These are phyloP conservation scores for Nanorana parkeri DNA, from an alignment of 2,113 vertebrate genomes.

Conservation along the genomic window DNA sequence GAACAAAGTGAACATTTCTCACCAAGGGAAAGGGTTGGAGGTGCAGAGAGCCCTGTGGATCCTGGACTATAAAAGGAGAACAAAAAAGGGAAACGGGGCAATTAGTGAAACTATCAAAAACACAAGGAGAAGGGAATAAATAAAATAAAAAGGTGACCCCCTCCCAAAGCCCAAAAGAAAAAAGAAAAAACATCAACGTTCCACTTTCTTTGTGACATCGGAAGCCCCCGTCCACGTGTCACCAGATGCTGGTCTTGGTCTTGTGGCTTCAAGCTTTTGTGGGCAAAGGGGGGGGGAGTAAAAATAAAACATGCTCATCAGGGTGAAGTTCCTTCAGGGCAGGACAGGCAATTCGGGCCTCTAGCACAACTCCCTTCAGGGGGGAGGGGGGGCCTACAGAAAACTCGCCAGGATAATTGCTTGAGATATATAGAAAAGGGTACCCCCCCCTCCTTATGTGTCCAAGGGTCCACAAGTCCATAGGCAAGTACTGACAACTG, in stretches of 20 bases:
- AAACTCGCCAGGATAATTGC: neutral
- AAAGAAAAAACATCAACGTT: neutral
- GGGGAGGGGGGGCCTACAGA: too few relatives aligned
- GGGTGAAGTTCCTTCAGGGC: neutral
- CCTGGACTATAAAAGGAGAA: slow-evolving; percentile 12
- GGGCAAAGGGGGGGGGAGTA: neutral
- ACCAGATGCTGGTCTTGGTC: slow-evolving; percentile 14
- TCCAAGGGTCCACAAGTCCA: slow-evolving; percentile 17
- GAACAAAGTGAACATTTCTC: slow-evolving; percentile 33
- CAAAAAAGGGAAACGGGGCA: neutral
- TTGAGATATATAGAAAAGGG: slow-evolving; percentile 7
- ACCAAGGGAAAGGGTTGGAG: neutral
- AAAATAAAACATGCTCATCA: neutral
- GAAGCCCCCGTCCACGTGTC: neutral
- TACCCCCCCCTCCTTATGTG: neutral
- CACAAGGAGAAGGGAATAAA: slow-evolving; percentile 51
- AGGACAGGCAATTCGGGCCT: too few relatives aligned
- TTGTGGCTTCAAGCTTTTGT: neutral
- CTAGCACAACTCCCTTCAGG: too few relatives aligned
- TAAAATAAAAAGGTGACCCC: slow-evolving; percentile 34
- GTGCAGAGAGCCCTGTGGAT: slow-evolving; percentile 31
- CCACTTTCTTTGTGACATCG: slow-evolving; percentile 2
- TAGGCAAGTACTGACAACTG: slow-evolving; percentile 8
- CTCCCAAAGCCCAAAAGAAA: neutral
- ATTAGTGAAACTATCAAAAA: slow-evolving; percentile 44